Conservation (phyloP, 2,113 vertebrate species). For the Osmerus eperlanus region DNA sequence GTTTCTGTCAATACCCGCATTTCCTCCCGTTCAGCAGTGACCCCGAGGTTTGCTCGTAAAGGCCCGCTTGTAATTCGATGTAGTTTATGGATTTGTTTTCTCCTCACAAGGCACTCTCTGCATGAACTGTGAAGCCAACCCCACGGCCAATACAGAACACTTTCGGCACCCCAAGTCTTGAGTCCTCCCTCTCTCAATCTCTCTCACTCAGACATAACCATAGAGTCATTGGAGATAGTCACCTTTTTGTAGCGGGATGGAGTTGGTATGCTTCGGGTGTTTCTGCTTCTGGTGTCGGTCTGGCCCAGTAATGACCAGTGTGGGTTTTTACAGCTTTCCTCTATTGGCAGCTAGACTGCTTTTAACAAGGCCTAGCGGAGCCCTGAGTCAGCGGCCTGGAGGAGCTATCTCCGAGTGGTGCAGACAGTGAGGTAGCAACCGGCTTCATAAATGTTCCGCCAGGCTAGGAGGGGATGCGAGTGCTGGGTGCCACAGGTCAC, state of each 20-base stretch:
- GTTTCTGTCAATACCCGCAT: slow-evolving; percentile 21
- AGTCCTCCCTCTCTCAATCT: background rate
- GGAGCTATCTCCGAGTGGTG: slow-evolving; percentile 28
- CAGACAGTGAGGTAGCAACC: slow-evolving; percentile 39
- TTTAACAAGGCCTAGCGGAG: too few species aligned
- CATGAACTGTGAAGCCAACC: slow-evolving; percentile 22
- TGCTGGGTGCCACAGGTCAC: background rate
- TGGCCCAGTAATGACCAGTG: too few species aligned
- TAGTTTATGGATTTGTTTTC: slow-evolving; percentile 36
- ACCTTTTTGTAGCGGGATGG: too few species aligned
- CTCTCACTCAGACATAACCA: too few species aligned
- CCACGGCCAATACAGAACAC: slow-evolving; percentile 9
- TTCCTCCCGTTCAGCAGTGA: slow-evolving; percentile 26
- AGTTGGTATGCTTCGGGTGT: too few species aligned
- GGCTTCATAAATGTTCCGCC: slow-evolving; percentile 55
- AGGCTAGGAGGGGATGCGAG: slow-evolving; percentile 28
- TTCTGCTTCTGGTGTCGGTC: too few species aligned
- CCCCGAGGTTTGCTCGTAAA: slow-evolving; percentile 28
- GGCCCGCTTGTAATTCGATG: slow-evolving; percentile 30
- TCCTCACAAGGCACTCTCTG: slow-evolving; percentile 8
- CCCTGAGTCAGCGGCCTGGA: slow-evolving; percentile 34
- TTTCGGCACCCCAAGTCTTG: background rate
- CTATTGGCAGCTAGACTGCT: too few species aligned
- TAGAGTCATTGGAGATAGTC: too few species aligned
- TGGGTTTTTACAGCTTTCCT: too few species aligned